Evolutionary conservation across 2,888 invertebrate genomes (phyloP).

Genomic region (Acrobasis repandana): DNA sequence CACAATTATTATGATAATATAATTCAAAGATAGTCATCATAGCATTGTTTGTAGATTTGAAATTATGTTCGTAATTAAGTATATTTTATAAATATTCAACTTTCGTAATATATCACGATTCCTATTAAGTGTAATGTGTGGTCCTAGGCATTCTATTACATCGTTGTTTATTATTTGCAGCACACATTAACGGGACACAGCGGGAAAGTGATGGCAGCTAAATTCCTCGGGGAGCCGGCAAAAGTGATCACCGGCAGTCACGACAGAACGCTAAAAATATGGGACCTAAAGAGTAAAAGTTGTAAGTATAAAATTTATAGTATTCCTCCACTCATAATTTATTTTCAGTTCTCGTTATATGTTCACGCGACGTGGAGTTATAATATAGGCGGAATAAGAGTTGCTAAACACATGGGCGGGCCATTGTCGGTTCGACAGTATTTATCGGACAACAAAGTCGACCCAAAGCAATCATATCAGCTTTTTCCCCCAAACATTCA

Average conservation of each 20-base stretch:
- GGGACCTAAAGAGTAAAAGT: conserved; percentile 96
- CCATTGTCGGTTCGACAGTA: too few relatives aligned
- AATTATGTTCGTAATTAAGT: conserved; percentile 5
- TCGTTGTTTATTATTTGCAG: conserved; percentile 70
- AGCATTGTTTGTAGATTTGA: background rate
- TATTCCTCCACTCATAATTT: background rate
- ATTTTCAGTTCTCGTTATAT: too few relatives aligned
- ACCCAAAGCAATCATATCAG: too few relatives aligned
- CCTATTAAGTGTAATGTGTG: conserved; percentile 14
- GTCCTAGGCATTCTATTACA: conserved; percentile 18
- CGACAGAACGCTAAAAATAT: conserved; percentile 98
- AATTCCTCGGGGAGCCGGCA: conserved; percentile 95
- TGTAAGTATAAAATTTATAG: conserved; percentile 55
- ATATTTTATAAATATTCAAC: conserved; percentile 6
- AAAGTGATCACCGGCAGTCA: conserved; percentile 99
- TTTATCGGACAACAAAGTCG: too few relatives aligned
- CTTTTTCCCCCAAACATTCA: too few relatives aligned
- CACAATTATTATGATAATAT: conserved; percentile 7
- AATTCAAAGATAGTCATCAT: conserved; percentile 5
- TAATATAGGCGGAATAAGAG: too few relatives aligned
- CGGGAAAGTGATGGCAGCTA: conserved; percentile 98
- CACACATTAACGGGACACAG: conserved; percentile 97
- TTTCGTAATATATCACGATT: conserved; percentile 5
- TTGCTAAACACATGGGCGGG: too few relatives aligned
- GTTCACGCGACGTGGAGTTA: too few relatives aligned